phyloP scores from a whole-genome alignment of 2,888 invertebrate species.

The Trissolcus japonicus region DNA sequence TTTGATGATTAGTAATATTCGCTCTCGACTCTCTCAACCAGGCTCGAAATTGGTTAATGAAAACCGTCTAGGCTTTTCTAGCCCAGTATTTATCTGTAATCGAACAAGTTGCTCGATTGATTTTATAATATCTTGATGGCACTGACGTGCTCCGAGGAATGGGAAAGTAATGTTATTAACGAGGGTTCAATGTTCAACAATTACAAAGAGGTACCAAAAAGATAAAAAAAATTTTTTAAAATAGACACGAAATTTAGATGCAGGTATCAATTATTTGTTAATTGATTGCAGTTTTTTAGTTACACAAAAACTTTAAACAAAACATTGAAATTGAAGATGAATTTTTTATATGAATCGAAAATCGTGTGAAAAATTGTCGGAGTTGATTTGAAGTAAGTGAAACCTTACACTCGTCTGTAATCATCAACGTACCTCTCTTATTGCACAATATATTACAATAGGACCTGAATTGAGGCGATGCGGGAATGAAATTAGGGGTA shows the following conservation, averaged over 20 bases:
- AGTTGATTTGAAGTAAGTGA: too few species aligned
- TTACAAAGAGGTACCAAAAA: background rate
- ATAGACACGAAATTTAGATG: background rate
- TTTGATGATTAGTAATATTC: too few species aligned
- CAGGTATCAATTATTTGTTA: background rate
- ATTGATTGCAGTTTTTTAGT: background rate
- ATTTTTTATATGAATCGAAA: too few species aligned
- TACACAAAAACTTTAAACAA: too few species aligned
- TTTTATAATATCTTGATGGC: constrained; percentile 13
- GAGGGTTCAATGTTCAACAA: background rate
- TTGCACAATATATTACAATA: too few species aligned
- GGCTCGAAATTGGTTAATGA: constrained; percentile 22
- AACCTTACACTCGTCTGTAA: too few species aligned
- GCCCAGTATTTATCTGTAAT: constrained; percentile 5
- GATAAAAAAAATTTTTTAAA: background rate
- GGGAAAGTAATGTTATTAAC: constrained; percentile 3
- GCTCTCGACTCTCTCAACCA: too few species aligned
- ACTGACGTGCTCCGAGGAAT: constrained; percentile 5
- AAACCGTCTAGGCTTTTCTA: constrained; percentile 1
- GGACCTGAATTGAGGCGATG: too few species aligned
- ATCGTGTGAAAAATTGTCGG: too few species aligned
- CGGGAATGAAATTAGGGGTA: too few species aligned
- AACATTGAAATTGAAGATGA: too few species aligned
- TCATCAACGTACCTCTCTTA: too few species aligned
- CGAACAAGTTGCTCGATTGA: constrained; percentile 9